phyloP scores from a whole-genome alignment of 2,888 invertebrate species.

The Sericinus montela region DNA sequence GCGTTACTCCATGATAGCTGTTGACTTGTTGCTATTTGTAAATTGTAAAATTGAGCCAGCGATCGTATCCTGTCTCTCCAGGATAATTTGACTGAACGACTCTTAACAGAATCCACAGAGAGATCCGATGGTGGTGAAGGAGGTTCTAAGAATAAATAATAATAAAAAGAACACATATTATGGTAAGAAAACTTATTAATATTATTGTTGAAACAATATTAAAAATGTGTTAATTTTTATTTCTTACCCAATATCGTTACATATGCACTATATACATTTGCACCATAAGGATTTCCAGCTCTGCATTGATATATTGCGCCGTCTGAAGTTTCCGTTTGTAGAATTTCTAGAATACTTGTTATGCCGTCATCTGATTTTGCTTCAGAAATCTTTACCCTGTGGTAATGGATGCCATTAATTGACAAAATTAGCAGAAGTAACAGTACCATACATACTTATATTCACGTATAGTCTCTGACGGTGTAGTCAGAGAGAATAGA shows the following conservation, averaged over 20 bases:
- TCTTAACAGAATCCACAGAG: constrained; percentile 65
- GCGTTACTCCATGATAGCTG: constrained; percentile 63
- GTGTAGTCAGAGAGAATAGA: too few species aligned
- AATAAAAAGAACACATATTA: too few species aligned
- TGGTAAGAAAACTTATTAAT: too few species aligned
- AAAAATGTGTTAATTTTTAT: neutral
- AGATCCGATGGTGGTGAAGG: constrained; percentile 66
- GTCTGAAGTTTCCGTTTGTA: constrained; percentile 66
- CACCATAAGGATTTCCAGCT: constrained; percentile 71
- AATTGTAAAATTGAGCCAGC: constrained; percentile 63
- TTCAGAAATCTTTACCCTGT: constrained; percentile 70
- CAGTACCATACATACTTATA: too few species aligned
- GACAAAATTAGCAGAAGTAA: too few species aligned
- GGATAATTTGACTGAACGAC: constrained; percentile 63
- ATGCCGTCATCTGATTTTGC: constrained; percentile 66
- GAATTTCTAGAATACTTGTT: constrained; percentile 56
- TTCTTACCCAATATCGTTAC: constrained; percentile 66
- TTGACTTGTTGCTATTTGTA: constrained; percentile 60
- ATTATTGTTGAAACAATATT: too few species aligned
- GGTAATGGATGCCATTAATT: too few species aligned
- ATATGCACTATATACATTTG: constrained; percentile 59
- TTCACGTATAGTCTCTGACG: too few species aligned
- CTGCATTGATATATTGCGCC: constrained; percentile 70
- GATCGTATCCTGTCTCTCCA: constrained; percentile 64
- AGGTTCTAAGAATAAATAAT: constrained; percentile 54